Base-by-base conservation (phyloP, 2,888 invertebrate species). In the Hyalella azteca region DNA sequence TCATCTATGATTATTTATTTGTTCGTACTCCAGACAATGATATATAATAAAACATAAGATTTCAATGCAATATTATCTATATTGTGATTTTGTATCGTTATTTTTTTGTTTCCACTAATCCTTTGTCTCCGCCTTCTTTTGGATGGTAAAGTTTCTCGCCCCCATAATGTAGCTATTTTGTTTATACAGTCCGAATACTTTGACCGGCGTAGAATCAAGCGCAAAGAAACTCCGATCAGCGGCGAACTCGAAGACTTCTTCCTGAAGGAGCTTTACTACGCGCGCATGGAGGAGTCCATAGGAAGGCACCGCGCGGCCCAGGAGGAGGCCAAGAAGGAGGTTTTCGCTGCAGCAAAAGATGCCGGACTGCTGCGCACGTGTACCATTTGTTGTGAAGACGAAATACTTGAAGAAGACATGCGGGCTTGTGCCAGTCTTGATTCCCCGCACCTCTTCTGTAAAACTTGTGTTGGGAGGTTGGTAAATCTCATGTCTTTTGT, bases 351-450 rank as follows among this genome's bases (percentile, higher is more conserved):
- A 78, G 83, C 81, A 26, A 77, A 66, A 73, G 22, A 29, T 40
- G 45, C 41, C 5, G 75, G 75, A 26, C 75, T 75, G 13, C 86
- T 91, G 82, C 85, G 88, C 41, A 89, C 89, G 22, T 92, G 92
- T 86, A 87, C 87, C 39, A 90, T 90, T 85, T 92, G 92, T 85
- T 91, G 84, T 82, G 90, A 90, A 73, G 89, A 90, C 73, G 90
- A 91, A 85, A 87, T 90, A 22, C 86, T 91, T 84, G 87, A 86
- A 0, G 87, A 87, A 13, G 89, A 90, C 81, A 86, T 87, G 78
- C 86, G 87, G 4, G 83, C 85, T 3, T 90, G 90, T 59, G 80
- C 40, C 41, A 29, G 59, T 45, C 22, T 32, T 85, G 85, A 86
- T 5, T 86, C 86, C 22, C 89, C 88, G 0, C 90, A 90, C 84